Percentiles rank a stretch among this genome's conserved stretches.
These are phyloP conservation scores for Mystacornis crossleyi DNA, from an alignment of 2,113 vertebrate genomes.

Conservation along the genomic window DNA sequence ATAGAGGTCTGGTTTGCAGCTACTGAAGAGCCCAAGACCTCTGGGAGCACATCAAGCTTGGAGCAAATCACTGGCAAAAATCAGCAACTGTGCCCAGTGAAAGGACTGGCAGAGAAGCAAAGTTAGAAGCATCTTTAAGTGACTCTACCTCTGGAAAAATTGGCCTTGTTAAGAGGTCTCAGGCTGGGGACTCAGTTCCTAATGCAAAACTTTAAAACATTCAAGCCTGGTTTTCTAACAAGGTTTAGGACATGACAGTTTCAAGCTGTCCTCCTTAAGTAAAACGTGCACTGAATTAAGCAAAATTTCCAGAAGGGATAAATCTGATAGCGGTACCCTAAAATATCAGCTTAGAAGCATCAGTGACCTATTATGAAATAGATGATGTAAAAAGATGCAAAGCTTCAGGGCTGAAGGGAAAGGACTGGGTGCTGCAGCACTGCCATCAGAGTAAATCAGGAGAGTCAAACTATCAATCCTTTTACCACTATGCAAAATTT, in stretches of 20 bases:
- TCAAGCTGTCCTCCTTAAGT: not conserved
- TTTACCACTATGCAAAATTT: not conserved
- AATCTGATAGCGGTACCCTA: not conserved
- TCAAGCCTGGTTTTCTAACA: not conserved
- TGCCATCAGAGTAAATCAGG: conserved; percentile 10
- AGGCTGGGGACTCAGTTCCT: not conserved
- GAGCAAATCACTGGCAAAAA: not conserved
- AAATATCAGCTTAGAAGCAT: not conserved
- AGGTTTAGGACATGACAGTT: not conserved
- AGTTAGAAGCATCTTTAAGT: not conserved
- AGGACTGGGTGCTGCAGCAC: not conserved
- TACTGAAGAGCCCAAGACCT: not conserved
- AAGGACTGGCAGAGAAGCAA: not conserved
- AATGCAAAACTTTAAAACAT: not conserved
- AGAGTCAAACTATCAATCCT: not conserved
- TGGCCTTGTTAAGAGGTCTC: not conserved
- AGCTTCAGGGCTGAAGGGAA: not conserved
- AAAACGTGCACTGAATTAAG: not conserved
- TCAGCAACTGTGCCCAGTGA: not conserved
- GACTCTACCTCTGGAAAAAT: not conserved
- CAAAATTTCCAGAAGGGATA: not conserved
- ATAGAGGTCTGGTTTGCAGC: not conserved
- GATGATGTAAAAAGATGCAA: not conserved
- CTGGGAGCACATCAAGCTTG: not conserved
- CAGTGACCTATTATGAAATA: not conserved